Evolutionary conservation across 2,888 invertebrate genomes (phyloP).

Genomic region (Aphidoletes aphidimyza): DNA sequence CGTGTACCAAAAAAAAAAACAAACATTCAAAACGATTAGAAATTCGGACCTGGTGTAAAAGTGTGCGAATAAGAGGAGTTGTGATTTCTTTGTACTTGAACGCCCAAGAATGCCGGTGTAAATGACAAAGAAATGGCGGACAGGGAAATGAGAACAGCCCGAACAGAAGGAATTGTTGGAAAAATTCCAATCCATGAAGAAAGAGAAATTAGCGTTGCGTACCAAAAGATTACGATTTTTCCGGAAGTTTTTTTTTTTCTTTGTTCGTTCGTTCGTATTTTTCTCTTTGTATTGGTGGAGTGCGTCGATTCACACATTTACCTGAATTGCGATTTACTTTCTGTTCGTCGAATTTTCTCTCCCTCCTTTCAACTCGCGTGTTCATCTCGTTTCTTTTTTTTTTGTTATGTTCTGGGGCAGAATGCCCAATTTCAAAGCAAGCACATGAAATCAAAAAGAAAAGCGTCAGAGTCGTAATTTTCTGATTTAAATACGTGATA

Average conservation of each 20-base stretch:
- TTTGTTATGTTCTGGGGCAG: neutral
- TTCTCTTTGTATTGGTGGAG: neutral
- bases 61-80: neutral
- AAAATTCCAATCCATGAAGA: constrained; percentile 22
- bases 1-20: no score
- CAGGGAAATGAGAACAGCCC: no score
- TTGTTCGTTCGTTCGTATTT: neutral
- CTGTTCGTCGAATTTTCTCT: neutral
- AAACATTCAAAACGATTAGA: no score
- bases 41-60: neutral
- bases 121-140: neutral
- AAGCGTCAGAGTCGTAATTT: constrained; percentile 10
- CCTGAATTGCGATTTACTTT: constrained; percentile 7
- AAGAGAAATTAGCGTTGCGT: constrained; percentile 5
- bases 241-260: neutral
- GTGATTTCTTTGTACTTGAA: neutral
- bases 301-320: neutral
- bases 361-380: neutral
- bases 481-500: constrained; percentile 35
- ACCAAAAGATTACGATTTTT: constrained; percentile 16
- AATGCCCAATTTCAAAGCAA: neutral
- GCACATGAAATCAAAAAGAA: neutral
- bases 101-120: no score
- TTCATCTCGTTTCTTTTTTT: neutral
- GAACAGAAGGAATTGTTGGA: neutral